These are phyloP conservation scores for Cinara cedri DNA, from an alignment of 2,888 invertebrate genomes.

Conservation along the genomic window DNA sequence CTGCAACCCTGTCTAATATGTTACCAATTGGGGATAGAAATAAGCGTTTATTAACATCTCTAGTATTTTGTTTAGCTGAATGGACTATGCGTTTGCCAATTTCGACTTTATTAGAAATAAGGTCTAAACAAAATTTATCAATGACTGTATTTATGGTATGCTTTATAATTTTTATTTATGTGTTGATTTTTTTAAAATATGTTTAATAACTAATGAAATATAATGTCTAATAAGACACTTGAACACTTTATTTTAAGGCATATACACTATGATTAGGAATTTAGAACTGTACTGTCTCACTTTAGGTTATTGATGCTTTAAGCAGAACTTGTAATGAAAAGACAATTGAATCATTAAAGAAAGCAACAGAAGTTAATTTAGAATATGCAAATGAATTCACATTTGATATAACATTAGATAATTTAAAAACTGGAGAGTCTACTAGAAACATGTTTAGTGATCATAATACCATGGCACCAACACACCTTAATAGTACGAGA, in stretches of 20 bases:
- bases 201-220: too few relatives aligned
- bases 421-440: constrained; percentile 64
- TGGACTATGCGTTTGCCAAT: constrained; percentile 84
- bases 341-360: constrained; percentile 34
- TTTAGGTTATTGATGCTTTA: constrained; percentile 69
- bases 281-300: constrained; percentile 37
- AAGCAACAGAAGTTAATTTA: constrained; percentile 63
- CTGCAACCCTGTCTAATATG: constrained; percentile 66
- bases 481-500: constrained; percentile 60
- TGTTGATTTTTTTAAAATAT: too few relatives aligned
- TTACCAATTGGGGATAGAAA: constrained; percentile 69
- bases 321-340: constrained; percentile 63
- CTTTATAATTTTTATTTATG: too few relatives aligned
- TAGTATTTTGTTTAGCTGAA: constrained; percentile 88
- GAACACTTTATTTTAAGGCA: too few relatives aligned
- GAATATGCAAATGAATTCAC: constrained; percentile 74
- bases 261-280: too few relatives aligned
- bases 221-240: too few relatives aligned
- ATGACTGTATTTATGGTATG: constrained; percentile 58
- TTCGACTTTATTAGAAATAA: constrained; percentile 53
- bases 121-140: constrained; percentile 55
- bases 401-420: constrained; percentile 75
- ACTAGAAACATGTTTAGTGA: constrained; percentile 54
- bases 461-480: constrained; percentile 57
- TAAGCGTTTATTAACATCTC: constrained; percentile 77